Conservation (phyloP, 2,113 vertebrate genomes). For the Zosterops lateralis region DNA sequence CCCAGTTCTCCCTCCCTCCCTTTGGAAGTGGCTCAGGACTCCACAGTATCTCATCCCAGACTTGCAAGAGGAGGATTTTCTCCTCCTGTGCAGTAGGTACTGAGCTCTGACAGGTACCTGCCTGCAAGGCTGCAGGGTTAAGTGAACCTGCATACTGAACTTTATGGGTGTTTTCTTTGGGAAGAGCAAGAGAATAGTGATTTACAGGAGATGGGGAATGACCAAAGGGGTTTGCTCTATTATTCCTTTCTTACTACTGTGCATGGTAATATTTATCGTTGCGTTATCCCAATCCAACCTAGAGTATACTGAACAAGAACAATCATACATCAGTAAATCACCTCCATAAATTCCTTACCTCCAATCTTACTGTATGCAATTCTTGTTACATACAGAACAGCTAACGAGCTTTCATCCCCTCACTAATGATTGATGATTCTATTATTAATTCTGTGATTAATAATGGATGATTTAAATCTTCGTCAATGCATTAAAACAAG, state of each 20-base stretch:
- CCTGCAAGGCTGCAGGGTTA: neutral
- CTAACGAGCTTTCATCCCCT: neutral
- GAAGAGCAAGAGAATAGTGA: neutral
- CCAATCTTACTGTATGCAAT: neutral
- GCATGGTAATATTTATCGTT: neutral
- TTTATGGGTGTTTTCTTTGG: neutral
- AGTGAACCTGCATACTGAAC: neutral
- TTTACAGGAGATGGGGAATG: neutral
- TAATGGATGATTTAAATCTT: neutral
- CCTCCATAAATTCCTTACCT: neutral
- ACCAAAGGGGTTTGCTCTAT: neutral
- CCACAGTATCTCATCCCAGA: neutral
- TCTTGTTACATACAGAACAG: neutral
- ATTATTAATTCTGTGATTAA: neutral
- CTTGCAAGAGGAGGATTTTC: neutral
- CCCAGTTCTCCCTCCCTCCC: neutral
- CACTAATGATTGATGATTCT: neutral
- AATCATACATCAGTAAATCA: neutral
- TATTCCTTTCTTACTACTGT: neutral
- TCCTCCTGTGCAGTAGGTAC: neutral
- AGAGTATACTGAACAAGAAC: neutral
- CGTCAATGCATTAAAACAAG: neutral
- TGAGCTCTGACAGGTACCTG: neutral
- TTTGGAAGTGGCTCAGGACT: neutral
- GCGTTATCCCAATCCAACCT: neutral